Percentiles rank a stretch among this genome's conserved stretches.
phyloP scores from a whole-genome alignment of 2,888 invertebrate genomes.

The Brassicogethes aeneus region DNA sequence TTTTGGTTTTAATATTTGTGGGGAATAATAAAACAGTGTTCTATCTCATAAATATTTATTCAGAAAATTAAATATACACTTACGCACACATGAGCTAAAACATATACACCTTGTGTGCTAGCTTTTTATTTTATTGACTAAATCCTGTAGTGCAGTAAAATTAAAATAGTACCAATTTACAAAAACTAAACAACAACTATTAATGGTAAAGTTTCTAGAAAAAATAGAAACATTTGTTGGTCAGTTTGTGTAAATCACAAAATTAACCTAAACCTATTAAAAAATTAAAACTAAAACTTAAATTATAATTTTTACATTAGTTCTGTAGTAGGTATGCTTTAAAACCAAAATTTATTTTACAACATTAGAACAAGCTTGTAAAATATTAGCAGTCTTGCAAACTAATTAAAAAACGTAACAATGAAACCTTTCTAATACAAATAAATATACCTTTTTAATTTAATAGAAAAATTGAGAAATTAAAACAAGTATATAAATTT shows the following conservation, averaged over 20 bases:
- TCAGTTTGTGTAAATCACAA: too few relatives aligned
- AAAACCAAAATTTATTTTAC: too few relatives aligned
- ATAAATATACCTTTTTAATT: too few relatives aligned
- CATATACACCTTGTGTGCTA: constrained; percentile 3
- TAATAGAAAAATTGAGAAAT: not conserved
- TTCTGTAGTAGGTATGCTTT: not conserved
- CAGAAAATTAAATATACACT: constrained; percentile 1
- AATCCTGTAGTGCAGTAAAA: too few relatives aligned
- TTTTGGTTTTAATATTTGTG: too few relatives aligned
- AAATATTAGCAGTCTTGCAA: constrained; percentile 20
- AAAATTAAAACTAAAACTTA: not conserved
- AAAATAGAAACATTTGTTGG: too few relatives aligned
- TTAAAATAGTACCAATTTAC: too few relatives aligned
- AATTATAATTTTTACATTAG: not conserved
- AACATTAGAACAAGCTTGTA: constrained; percentile 10
- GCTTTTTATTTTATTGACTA: not conserved
- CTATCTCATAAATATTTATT: constrained; percentile 1
- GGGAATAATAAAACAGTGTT: too few relatives aligned
- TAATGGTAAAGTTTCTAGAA: too few relatives aligned
- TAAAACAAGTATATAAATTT: not conserved
- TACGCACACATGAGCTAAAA: constrained; percentile 3
- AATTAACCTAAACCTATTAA: not conserved
- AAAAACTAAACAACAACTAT: too few relatives aligned
- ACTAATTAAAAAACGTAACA: constrained; percentile 13
- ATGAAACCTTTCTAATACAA: not conserved